Evolutionary conservation across 1,140 invertebrate genomes (phyloP).

Genomic region (Myzus persicae): DNA sequence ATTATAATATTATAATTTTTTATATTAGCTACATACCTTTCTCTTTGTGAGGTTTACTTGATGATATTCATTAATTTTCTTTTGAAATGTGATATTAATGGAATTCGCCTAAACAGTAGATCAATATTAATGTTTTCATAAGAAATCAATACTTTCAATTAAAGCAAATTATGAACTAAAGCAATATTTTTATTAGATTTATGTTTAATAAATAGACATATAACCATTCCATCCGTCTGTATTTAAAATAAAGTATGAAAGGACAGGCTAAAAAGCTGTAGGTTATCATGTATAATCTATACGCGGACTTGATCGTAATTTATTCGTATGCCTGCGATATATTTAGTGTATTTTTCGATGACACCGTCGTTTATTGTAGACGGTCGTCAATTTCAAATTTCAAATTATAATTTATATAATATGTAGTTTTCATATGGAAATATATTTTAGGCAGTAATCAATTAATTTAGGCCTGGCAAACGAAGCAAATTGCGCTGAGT

Average conservation of each 20-base stretch:
- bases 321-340: too few species aligned
- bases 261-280: not conserved
- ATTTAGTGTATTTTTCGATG: too few species aligned
- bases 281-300: too few species aligned
- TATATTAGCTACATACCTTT: constrained; percentile 33
- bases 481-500: not conserved
- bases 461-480: not conserved
- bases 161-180: not conserved
- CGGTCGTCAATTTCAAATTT: not conserved
- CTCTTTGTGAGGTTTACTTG: not conserved
- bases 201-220: not conserved
- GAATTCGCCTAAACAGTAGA: constrained; percentile 9
- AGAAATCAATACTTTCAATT: not conserved
- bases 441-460: not conserved
- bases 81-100: constrained; percentile 30
- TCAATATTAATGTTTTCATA: not conserved
- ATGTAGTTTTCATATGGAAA: not conserved
- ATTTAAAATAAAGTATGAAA: not conserved
- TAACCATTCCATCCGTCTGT: not conserved
- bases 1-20: not conserved
- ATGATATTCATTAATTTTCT: constrained; percentile 35
- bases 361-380: not conserved
- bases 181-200: not conserved
- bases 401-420: not conserved
- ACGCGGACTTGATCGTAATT: too few species aligned